Conservation (phyloP, 2,113 vertebrate species). For the Arenaria interpres region DNA sequence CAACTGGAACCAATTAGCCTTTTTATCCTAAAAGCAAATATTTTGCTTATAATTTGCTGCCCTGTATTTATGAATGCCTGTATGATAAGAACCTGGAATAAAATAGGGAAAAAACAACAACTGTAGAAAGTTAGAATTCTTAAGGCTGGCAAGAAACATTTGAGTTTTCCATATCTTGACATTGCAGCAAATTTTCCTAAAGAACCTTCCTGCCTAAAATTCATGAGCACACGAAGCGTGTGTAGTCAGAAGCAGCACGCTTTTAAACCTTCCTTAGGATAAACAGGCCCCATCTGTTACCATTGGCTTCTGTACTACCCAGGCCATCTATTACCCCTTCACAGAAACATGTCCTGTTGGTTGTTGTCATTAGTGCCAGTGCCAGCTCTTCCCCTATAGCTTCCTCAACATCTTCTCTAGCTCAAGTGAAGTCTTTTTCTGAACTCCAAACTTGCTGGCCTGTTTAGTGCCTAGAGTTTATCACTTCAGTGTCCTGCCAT, state of each 20-base stretch:
- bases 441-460: background rate
- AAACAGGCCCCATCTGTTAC: background rate
- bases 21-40: background rate
- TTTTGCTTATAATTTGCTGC: background rate
- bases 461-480: background rate
- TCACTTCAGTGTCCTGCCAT: background rate
- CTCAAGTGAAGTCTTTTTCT: background rate
- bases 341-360: fast-evolving
- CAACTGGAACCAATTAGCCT: background rate
- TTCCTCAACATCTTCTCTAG: background rate
- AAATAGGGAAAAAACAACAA: background rate
- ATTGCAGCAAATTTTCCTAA: background rate
- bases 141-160: background rate
- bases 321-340: background rate
- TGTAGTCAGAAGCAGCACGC: background rate
- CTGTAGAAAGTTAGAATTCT: background rate
- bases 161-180: background rate
- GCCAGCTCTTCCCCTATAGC: background rate
- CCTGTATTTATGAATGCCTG: background rate
- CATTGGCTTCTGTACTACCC: background rate
- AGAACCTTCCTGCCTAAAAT: background rate
- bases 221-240: background rate
- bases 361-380: background rate
- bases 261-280: background rate
- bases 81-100: background rate